Evolutionary conservation across 2,113 vertebrate genomes (phyloP).

Genomic region (Salvelinus fontinalis): DNA sequence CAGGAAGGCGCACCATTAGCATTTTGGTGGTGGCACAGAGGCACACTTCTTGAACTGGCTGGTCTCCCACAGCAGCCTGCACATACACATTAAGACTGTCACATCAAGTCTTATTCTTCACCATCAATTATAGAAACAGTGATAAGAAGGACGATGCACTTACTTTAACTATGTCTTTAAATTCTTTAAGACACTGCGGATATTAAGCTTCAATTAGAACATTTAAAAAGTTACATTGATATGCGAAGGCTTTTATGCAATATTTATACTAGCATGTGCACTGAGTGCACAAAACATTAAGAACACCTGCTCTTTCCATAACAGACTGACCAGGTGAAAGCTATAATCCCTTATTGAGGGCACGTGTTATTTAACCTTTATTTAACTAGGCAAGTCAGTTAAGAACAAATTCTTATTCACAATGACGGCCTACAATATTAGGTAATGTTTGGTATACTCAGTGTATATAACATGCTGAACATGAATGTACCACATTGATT

Average conservation of each 20-base stretch:
- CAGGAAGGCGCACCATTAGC: constrained; percentile 82
- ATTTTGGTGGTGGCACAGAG: constrained; percentile 79
- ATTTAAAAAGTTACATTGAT: not conserved
- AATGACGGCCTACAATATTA: too few relatives aligned
- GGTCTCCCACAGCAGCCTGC: constrained; percentile 79
- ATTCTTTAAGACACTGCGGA: constrained; percentile 75
- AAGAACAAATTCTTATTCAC: too few relatives aligned
- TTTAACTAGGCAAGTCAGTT: too few relatives aligned
- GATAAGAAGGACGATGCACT: constrained; percentile 13
- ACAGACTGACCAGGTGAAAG: too few relatives aligned
- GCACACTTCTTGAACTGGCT: constrained; percentile 77
- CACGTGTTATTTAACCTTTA: too few relatives aligned
- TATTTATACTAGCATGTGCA: not conserved
- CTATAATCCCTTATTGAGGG: too few relatives aligned
- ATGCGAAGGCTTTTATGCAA: not conserved
- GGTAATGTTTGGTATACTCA: too few relatives aligned
- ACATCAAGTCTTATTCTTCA: too few relatives aligned
- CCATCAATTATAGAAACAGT: too few relatives aligned
- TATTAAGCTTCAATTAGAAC: not conserved
- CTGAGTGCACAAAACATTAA: too few relatives aligned
- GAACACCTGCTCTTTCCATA: too few relatives aligned
- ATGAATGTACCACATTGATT: not conserved
- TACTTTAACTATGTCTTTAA: constrained; percentile 83
- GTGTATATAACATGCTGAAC: not conserved
- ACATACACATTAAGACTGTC: not conserved